Base-by-base conservation (phyloP, 2,888 invertebrate species). In the Hirtodrosophila alboralis region DNA sequence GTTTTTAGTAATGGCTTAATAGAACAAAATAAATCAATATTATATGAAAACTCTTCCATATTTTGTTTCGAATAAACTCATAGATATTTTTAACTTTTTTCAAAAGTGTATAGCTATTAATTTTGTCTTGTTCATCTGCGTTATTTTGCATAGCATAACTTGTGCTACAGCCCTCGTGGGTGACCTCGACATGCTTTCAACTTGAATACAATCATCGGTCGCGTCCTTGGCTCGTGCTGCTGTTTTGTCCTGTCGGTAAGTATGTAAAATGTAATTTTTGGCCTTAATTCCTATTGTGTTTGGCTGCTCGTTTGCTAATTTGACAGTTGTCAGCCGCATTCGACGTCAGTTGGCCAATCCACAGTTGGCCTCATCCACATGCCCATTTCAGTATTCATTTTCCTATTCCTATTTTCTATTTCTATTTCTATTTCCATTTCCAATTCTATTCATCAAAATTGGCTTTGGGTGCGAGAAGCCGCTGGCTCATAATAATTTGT, bases 401-500 rank as follows among this genome's bases (percentile, higher is more conserved):
- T 9, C 26, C 9, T 23, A 38, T 12, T 38, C 21, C 27, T 9
- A 37, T 44, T 47, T 52, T 43, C 41, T 21, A 56, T 49, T 60
- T 40, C 21, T 7, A 57, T 43, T 57, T 37, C 26, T 7, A 43
- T 45, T 52, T 28, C 36, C 13, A 70, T 62, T 66, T 41, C 33
- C 36, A 60, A 66, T 75, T 66, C 64, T 65, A 79, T 79, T 80
- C 84, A 79, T 79, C 80, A 84, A 80, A 84, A 84, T 79, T 84
- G 84, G 84, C 84, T 84, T 75, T 79, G 79, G 79, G 84, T 84
- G 83, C 75, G 75, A 61, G 61, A 51, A 66, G 56, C 54, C 34
- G 63, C 59, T 37, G 70, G 79, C 84, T 84, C 75, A 81, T 84
- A 84, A 83, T 84, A 83, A 84, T 84, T 84, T 84, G 84, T 84